Base-by-base conservation (phyloP, 1,140 invertebrate genomes). In the Hypsibius dujardini region DNA sequence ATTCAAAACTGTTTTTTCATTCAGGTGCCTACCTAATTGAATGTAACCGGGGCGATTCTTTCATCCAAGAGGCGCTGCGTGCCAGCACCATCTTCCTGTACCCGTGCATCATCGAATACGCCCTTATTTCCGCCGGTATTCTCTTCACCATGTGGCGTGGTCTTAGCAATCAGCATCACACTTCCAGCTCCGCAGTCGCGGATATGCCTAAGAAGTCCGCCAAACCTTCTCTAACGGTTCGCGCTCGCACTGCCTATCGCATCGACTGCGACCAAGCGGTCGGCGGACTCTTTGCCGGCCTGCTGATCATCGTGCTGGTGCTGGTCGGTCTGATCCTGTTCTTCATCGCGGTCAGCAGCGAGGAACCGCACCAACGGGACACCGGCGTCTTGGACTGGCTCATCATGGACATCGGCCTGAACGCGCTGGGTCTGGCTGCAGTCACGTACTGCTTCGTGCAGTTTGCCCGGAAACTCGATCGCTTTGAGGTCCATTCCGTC, bases 61-160 rank as follows among this genome's bases (percentile, higher is more conserved):
- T 56, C 7, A 56, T 56, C 7, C n/a, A n/a, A 7, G n/a, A n/a
- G 7, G n/a, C n/a, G 7, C 50, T 56, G 7, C 50, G 50, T 12
- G n/a, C 7, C n/a, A n/a, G 7, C 50, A 56, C 50, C 7, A 7
- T n/a, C 50, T 12, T 56, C 7, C 50, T 56, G 7, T 56, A 12
- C n/a, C 50, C 50, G 7, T 56, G 50, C 50, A 56, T 56, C 7
- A 56, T 56, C 7, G 50, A 56, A 56, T 12, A 12, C 7, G 50
- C 50, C 7, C n/a, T 56, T 12, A 56, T 56, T 12, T 56, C 7
- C n/a, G 50, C 50, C n/a, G 50, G 50, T 12, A 56, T 56, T 12
- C n/a, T 56, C n/a, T 56, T 56, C n/a, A n/a, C n/a, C 50, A 56
- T 56, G 50, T 56, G 50, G 50, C 50, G 50, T n/a, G 50, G 50